Percentiles rank a stretch among this genome's conserved stretches.
These are phyloP conservation scores for Myzus persicae DNA, from an alignment of 1,140 invertebrate genomes.

Conservation along the genomic window DNA sequence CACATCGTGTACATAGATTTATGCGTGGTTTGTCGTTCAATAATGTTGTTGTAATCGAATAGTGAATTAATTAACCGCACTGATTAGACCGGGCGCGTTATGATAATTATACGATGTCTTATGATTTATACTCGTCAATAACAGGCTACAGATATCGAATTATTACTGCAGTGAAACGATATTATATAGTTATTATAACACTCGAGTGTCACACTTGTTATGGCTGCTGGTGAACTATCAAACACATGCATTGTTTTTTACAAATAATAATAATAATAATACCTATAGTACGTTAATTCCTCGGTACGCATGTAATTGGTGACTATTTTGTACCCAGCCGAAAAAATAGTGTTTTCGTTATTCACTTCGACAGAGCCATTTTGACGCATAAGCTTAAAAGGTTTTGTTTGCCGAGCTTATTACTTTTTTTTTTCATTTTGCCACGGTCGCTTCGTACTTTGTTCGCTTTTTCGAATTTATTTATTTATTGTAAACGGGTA, in stretches of 20 bases:
- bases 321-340: background rate
- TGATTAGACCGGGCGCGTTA: background rate
- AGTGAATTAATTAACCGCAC: background rate
- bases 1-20: background rate
- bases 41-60: background rate
- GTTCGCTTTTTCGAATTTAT: background rate
- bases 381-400: background rate
- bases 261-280: background rate
- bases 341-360: background rate
- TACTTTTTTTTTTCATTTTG: background rate
- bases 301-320: background rate
- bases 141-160: background rate
- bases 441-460: background rate
- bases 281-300: background rate
- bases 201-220: background rate
- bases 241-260: background rate
- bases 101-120: background rate
- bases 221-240: background rate
- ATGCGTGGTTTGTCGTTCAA: background rate
- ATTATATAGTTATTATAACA: background rate
- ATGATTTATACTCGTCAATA: background rate
- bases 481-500: background rate
- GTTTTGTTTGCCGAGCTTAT: background rate
- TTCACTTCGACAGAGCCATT: too few species aligned
- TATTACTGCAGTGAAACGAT: background rate